These are phyloP conservation scores for Thymelicus acteon DNA, from an alignment of 2,888 invertebrate genomes.

Conservation along the genomic window DNA sequence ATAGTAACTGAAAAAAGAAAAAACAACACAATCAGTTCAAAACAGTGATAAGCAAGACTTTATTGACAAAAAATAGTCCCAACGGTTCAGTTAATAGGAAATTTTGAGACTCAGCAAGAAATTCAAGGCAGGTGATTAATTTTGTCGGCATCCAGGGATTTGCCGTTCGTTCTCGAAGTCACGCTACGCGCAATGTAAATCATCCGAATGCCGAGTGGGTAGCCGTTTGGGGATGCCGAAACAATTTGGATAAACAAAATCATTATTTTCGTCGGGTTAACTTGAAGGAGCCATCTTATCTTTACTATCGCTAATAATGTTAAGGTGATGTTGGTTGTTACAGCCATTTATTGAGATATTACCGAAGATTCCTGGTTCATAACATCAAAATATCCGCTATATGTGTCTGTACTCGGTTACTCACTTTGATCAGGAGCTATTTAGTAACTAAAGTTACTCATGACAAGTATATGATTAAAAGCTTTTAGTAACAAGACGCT, in stretches of 20 bases:
- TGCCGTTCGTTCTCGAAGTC: slow-evolving; percentile 64
- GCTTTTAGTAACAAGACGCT: slow-evolving; percentile 33
- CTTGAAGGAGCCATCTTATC: neutral
- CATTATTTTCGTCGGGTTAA: slow-evolving; percentile 14
- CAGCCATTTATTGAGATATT: neutral
- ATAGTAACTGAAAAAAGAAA: neutral
- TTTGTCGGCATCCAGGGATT: slow-evolving; percentile 69
- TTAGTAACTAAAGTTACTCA: neutral
- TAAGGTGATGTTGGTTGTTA: no score
- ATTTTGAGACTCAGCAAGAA: slow-evolving; percentile 58
- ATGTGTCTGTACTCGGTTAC: neutral
- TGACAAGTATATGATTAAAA: slow-evolving; percentile 27
- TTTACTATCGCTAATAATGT: no score
- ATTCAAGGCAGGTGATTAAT: slow-evolving; percentile 68
- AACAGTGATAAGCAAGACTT: slow-evolving; percentile 27
- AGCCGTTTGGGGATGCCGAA: slow-evolving; percentile 36
- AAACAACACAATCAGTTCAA: slow-evolving; percentile 2
- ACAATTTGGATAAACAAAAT: slow-evolving; percentile 37
- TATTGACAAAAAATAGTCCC: slow-evolving; percentile 40
- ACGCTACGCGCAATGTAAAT: slow-evolving; percentile 69
- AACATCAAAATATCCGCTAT: neutral
- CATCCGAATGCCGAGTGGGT: slow-evolving; percentile 55
- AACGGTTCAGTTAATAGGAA: slow-evolving; percentile 53
- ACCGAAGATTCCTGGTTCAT: neutral
- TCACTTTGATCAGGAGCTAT: neutral